Evolutionary conservation across 2,888 invertebrate species (phyloP).

Genomic region (Ichneumon xanthorius): DNA sequence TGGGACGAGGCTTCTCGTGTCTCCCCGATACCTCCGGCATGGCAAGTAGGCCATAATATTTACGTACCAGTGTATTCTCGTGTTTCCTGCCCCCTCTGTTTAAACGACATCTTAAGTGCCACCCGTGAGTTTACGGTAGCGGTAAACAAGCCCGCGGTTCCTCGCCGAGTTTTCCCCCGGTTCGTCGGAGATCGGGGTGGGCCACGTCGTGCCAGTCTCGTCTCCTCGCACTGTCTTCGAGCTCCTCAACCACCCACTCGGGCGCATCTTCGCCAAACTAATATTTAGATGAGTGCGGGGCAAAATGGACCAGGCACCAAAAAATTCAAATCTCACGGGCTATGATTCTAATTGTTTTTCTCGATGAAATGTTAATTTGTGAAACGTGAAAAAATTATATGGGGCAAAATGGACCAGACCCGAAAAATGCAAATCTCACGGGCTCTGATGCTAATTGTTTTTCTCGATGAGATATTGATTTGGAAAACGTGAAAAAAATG

Average conservation of each 20-base stretch:
- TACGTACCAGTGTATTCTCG: slow-evolving; percentile 82
- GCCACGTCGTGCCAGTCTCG: slow-evolving; percentile 13
- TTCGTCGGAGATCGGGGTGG: slow-evolving; percentile 68
- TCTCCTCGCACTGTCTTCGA: slow-evolving; percentile 24
- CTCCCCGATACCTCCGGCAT: slow-evolving; percentile 68
- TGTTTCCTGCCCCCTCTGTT: slow-evolving; percentile 83
- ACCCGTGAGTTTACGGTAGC: slow-evolving; percentile 78
- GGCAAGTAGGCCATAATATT: slow-evolving; percentile 83
- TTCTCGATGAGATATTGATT: no score
- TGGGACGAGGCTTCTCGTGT: slow-evolving; percentile 51
- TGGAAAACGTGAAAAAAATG: no score
- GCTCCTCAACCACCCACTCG: slow-evolving; percentile 20
- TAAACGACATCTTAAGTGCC: slow-evolving; percentile 84
- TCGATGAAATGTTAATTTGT: no score
- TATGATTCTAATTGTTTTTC: no score
- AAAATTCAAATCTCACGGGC: no score
- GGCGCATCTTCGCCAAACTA: neutral
- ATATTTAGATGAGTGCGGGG: neutral
- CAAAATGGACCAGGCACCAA: no score
- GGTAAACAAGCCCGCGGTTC: slow-evolving; percentile 79
- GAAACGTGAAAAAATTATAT: no score
- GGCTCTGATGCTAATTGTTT: no score
- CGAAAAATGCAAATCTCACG: no score
- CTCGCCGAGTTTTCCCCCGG: slow-evolving; percentile 68
- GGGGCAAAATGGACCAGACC: no score